Percentiles rank a stretch among this genome's conserved stretches.
Evolutionary conservation across 2,888 invertebrate genomes (phyloP).

Genomic region (Neocrepidodera transversa): DNA sequence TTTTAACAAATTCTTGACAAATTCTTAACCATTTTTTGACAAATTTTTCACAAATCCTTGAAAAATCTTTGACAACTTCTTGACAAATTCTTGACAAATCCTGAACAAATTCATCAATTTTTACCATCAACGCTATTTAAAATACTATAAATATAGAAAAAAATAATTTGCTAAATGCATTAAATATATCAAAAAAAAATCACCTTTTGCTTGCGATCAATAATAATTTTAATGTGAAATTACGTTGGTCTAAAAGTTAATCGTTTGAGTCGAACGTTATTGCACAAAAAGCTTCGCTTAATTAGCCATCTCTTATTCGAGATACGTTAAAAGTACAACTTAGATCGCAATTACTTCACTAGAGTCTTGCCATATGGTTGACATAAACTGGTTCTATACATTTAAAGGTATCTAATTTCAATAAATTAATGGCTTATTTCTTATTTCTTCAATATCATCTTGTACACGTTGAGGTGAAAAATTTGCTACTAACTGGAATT

Average conservation of each 20-base stretch:
- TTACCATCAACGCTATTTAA: no score
- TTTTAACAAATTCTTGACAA: no score
- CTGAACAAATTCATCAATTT: no score
- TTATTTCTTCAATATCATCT: constrained; percentile 31
- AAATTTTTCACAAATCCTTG: no score
- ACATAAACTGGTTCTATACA: constrained; percentile 32
- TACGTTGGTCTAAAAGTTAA: constrained; percentile 12
- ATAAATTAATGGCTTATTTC: constrained; percentile 34
- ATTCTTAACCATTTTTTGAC: no score
- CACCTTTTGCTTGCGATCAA: not conserved
- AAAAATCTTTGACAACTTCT: no score
- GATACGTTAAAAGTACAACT: constrained; percentile 6
- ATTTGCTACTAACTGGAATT: not conserved
- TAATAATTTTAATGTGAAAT: constrained; percentile 9
- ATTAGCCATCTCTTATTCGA: constrained; percentile 14
- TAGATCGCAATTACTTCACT: constrained; percentile 12
- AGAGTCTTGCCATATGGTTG: constrained; percentile 31
- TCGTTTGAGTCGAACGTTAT: constrained; percentile 8
- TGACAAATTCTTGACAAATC: no score
- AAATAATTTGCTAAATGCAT: no score
- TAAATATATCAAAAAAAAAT: no score
- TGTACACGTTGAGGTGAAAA: not conserved
- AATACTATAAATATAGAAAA: no score
- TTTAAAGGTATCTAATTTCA: constrained; percentile 33
- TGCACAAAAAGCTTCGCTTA: constrained; percentile 7